phyloP scores from a whole-genome alignment of 2,888 invertebrate species.

The Rapana venosa region DNA sequence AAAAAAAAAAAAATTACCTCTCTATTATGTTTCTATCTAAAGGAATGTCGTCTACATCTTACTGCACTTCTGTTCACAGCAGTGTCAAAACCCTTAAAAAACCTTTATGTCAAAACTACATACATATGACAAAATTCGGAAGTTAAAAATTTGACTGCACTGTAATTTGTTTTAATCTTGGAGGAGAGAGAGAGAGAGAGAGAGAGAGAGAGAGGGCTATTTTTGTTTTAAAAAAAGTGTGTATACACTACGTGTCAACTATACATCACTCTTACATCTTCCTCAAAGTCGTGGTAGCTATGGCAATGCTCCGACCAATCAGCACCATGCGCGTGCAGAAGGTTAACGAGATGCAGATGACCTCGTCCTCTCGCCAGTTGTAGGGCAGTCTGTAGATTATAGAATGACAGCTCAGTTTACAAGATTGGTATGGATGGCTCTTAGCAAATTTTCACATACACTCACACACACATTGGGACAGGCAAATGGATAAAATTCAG shows the following conservation, averaged over 20 bases:
- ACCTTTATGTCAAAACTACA: too few species aligned
- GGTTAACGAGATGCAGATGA: slow-evolving; percentile 31
- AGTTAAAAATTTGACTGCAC: too few species aligned
- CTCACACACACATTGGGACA: neutral
- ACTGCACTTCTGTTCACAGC: too few species aligned
- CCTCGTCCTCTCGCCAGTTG: slow-evolving; percentile 37
- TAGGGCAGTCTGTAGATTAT: slow-evolving; percentile 34
- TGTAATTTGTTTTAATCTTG: neutral
- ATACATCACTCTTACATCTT: neutral
- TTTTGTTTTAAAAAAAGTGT: neutral
- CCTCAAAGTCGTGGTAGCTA: slow-evolving; percentile 34
- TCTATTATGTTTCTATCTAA: too few species aligned
- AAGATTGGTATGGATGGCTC: too few species aligned
- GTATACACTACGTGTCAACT: neutral
- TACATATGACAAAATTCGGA: too few species aligned
- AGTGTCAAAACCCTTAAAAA: too few species aligned
- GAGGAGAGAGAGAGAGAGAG: neutral
- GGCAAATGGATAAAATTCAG: too few species aligned
- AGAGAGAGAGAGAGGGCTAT: neutral
- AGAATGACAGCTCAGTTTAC: neutral
- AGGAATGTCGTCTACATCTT: too few species aligned
- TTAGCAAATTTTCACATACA: too few species aligned
- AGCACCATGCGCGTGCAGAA: slow-evolving; percentile 34
- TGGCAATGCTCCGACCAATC: slow-evolving; percentile 6
- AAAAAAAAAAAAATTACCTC: too few species aligned